Evolutionary conservation across 1,140 invertebrate genomes (phyloP).

Genomic region (Streblospio benedicti): DNA sequence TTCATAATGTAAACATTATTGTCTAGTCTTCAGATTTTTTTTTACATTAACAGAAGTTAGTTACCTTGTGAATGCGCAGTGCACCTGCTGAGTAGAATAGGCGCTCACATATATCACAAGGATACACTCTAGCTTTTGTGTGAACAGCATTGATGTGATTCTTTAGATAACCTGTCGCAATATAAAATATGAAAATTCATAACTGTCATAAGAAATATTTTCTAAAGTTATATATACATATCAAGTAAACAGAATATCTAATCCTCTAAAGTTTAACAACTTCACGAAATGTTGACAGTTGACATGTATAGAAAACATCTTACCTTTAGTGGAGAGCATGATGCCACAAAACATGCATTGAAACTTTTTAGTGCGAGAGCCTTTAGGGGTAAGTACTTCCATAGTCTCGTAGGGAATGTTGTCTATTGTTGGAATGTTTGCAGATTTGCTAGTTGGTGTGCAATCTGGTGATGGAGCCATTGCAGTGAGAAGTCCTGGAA

Average conservation of each 20-base stretch:
- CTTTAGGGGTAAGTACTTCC: neutral
- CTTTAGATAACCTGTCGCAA: conserved; percentile 20
- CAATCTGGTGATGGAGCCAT: neutral
- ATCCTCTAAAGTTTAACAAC: no score
- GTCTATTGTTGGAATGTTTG: neutral
- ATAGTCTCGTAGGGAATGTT: conserved; percentile 1
- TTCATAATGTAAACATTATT: no score
- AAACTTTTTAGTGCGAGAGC: conserved; percentile 9
- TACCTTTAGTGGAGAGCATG: conserved; percentile 18
- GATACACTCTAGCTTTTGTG: conserved; percentile 16
- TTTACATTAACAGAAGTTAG: no score
- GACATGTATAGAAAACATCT: no score
- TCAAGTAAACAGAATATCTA: no score
- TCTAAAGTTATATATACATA: no score
- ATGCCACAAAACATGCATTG: conserved; percentile 21
- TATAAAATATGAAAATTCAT: no score
- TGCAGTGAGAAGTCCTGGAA: neutral
- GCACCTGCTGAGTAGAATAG: conserved; percentile 17
- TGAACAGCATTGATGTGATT: conserved; percentile 20
- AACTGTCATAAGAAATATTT: no score
- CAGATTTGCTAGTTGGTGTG: neutral
- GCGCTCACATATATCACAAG: conserved; percentile 16
- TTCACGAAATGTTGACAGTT: no score
- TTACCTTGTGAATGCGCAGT: conserved; percentile 19
- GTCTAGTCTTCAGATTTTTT: no score